Evolutionary conservation across 1,140 invertebrate species (phyloP), one percentile per base, ranked within the genome.

Genomic region (Cyphomyrmex costatus): DNA sequence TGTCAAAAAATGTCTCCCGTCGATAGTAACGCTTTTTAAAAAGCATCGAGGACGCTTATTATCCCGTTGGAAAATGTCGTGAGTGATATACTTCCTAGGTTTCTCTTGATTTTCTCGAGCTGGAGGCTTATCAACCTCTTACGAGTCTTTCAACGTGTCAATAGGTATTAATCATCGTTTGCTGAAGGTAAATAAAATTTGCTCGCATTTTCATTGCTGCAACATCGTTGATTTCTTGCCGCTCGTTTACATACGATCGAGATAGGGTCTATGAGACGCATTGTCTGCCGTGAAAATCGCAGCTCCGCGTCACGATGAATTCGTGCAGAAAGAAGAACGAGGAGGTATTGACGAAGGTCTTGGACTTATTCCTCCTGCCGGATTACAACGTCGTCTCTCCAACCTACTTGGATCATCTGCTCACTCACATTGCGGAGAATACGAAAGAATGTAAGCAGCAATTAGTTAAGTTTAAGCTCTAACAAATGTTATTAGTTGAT

Each of bases 351-450:
- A 79, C 90, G n/a, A 84, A 94, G 89, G 95, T 94, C 83, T 85
- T 95, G 46, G 84, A 94, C 51, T 58, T 95, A 16, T 94, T 95
- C 86, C 74, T 95, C n/a, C 76, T 89, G 61, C 93, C 94, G 2
- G 88, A 94, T 87, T 95, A 94, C 77, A 93, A 91, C 65, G 92
- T 95, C 24, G 90, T 91, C 6, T 93, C 94, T 19, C 82, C 91
- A 14, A 94, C 94, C 6, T 95, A 95, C 51, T 88, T 95, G 7
- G 95, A 95, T 91, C 86, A 95, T 77, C 77, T 95, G 33, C 84
- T 95, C 42, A 93, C 92, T 14, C 94, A 95, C 21, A 93, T 95
- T 63, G 85, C 89, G 3, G 86, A 93, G 21, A 88, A 87, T 56
- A 82, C 88, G 56, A 91, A 92, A 63, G 86, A 92, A 70, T 77